Conservation (phyloP, 2,797 vertebrate genomes). For the Lepidocolaptes lacrymiger region DNA sequence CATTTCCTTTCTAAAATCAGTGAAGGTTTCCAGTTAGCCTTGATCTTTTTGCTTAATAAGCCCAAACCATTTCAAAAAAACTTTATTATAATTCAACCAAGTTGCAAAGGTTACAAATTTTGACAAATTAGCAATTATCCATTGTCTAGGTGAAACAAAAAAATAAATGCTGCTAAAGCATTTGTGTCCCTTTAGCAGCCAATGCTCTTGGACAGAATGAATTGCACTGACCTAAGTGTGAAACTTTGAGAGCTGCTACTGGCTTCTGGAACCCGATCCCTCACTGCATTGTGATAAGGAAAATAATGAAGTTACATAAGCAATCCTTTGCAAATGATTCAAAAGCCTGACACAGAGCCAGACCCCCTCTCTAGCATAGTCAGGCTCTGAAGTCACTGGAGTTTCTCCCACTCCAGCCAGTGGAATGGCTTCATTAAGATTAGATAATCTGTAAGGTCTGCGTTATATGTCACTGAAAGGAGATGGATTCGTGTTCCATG, state of each 20-base stretch:
- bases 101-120: neutral
- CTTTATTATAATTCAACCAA: neutral
- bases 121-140: neutral
- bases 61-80: neutral
- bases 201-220: neutral
- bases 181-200: neutral
- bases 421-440: slow-evolving; percentile 19
- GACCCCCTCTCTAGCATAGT: neutral
- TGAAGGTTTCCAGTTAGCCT: neutral
- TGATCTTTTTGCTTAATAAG: neutral
- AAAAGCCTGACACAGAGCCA: neutral
- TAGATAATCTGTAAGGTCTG: neutral
- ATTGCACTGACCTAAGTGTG: neutral
- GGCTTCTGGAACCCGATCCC: neutral
- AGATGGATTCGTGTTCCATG: slow-evolving; percentile 38
- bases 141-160: neutral
- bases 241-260: neutral
- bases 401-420: slow-evolving; percentile 27
- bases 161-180: neutral
- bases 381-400: slow-evolving; percentile 8
- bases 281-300: neutral
- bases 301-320: slow-evolving; percentile 34
- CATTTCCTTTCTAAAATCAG: neutral
- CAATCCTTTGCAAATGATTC: neutral
- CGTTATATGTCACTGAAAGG: neutral